These are phyloP conservation scores for Enteromius thamalakanensis DNA, from an alignment of 2,797 vertebrate genomes.

Conservation along the genomic window DNA sequence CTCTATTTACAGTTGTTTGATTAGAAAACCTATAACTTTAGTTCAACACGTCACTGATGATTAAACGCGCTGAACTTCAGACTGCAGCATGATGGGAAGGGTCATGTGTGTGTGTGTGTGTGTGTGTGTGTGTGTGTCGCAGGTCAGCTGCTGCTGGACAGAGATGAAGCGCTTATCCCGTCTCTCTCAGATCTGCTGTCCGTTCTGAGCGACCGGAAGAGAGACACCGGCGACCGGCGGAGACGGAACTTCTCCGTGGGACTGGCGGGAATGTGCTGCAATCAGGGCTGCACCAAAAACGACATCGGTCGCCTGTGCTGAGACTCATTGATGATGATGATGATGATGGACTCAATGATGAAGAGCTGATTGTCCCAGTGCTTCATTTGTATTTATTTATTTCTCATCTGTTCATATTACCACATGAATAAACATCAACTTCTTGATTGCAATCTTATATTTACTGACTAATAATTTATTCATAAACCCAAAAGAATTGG, in stretches of 20 bases:
- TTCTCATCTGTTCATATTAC: not conserved
- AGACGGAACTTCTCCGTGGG: constrained; percentile 79
- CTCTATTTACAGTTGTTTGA: not conserved
- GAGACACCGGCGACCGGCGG: constrained; percentile 55
- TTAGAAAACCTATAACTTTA: not conserved
- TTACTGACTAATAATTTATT: not conserved
- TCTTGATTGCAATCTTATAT: not conserved
- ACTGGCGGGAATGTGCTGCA: constrained; percentile 84
- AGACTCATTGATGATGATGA: constrained; percentile 59
- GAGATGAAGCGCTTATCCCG: not conserved
- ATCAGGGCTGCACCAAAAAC: constrained; percentile 84
- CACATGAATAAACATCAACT: constrained; percentile 1
- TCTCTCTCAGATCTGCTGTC: not conserved
- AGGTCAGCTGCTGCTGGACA: not conserved
- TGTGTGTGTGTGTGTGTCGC: not conserved
- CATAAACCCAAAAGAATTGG: not conserved
- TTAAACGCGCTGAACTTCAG: no score
- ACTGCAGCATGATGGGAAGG: not conserved
- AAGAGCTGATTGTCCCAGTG: not conserved
- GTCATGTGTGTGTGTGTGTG: no score
- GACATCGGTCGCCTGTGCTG: constrained; percentile 86
- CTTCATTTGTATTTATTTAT: not conserved
- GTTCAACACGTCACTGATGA: not conserved
- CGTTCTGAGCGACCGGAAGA: not conserved
- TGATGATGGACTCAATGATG: not conserved